Percentiles rank a stretch among this genome's conserved stretches.
These are phyloP conservation scores for Thunnus thynnus DNA, from an alignment of 2,113 vertebrate genomes.

Conservation along the genomic window DNA sequence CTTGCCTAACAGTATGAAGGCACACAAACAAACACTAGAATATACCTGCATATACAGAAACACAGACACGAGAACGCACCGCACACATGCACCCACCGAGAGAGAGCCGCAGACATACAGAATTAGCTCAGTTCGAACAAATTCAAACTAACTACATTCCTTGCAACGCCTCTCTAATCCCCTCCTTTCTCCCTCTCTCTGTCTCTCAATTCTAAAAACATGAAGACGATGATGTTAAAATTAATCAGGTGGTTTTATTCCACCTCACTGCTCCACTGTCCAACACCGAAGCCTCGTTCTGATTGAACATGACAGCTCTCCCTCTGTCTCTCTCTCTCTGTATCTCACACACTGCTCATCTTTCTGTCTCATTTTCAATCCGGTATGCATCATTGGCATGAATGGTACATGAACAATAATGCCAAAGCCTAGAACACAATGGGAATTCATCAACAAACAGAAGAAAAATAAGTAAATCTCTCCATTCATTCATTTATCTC, in stretches of 20 bases:
- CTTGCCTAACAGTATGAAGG: neutral
- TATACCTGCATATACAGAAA: neutral
- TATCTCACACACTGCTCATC: neutral
- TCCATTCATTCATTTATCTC: conserved; percentile 22
- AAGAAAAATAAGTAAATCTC: conserved; percentile 42
- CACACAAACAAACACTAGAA: neutral
- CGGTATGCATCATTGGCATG: conserved; percentile 40
- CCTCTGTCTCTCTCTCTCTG: neutral
- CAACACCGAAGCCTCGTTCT: conserved; percentile 34
- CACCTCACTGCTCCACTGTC: conserved; percentile 40
- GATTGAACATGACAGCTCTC: conserved; percentile 34
- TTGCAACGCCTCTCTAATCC: neutral
- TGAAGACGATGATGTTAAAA: conserved; percentile 36
- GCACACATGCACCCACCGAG: neutral
- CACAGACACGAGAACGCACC: neutral
- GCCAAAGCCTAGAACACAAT: conserved; percentile 40
- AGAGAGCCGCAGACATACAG: neutral
- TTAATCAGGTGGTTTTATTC: conserved; percentile 66
- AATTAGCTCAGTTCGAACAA: conserved; percentile 15
- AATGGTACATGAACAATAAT: conserved; percentile 41
- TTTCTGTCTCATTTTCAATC: conserved; percentile 45
- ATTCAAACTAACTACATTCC: neutral
- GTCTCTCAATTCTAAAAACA: conserved; percentile 38
- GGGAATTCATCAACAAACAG: conserved; percentile 41
- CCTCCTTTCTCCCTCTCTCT: neutral